phyloP scores from a whole-genome alignment of 2,888 invertebrate species.

The Schrankia costaestrigalis region DNA sequence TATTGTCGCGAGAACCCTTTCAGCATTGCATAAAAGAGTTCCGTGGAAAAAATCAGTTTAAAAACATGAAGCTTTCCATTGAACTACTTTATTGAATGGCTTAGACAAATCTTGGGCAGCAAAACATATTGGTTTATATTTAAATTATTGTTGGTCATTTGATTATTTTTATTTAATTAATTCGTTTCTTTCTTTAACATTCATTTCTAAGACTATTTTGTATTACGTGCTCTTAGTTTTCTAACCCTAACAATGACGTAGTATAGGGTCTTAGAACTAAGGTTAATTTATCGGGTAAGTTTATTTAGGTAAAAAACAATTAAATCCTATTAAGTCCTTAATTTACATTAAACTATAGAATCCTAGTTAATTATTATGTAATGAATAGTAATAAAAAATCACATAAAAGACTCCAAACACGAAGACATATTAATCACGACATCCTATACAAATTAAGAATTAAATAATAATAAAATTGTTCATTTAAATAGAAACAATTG shows the following conservation, averaged over 20 bases:
- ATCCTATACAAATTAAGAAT: conserved; percentile 28
- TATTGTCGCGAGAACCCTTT: conserved; percentile 72
- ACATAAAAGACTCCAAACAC: conserved; percentile 2
- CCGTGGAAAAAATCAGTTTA: conserved; percentile 64
- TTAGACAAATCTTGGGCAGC: conserved; percentile 36
- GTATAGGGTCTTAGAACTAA: no score
- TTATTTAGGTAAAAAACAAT: no score
- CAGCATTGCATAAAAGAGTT: conserved; percentile 66
- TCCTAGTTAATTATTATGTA: no score
- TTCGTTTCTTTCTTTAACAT: no score
- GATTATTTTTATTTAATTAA: no score
- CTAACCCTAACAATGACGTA: no score
- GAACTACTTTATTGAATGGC: conserved; percentile 37
- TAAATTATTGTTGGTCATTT: no score
- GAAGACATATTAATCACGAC: conserved; percentile 13
- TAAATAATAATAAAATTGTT: conserved; percentile 19
- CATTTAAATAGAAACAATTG: conserved; percentile 37
- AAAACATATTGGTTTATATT: conserved; percentile 31
- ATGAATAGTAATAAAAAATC: conserved; percentile 1
- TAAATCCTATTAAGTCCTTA: no score
- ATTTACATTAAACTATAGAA: no score
- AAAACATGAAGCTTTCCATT: conserved; percentile 51
- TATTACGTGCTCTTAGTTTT: no score
- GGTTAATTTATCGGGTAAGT: no score
- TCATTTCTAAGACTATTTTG: no score